Evolutionary conservation across 2,888 invertebrate species (phyloP).

Genomic region (Ophioninae sp.): DNA sequence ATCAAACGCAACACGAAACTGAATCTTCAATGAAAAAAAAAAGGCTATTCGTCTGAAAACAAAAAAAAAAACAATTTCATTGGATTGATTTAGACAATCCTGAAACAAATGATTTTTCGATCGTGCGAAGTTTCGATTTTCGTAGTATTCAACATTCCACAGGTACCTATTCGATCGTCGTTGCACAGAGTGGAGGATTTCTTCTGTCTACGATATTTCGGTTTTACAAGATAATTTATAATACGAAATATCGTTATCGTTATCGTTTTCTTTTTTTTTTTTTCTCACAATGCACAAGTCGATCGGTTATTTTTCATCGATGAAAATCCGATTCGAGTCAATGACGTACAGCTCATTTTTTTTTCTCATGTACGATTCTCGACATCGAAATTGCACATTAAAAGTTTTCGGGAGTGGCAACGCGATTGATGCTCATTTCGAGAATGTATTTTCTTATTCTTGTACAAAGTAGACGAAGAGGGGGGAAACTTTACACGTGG

Average conservation of each 20-base stretch:
- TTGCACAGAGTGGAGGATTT: constrained; percentile 2
- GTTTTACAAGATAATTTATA: neutral
- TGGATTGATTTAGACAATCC: too few species aligned
- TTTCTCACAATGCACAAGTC: neutral
- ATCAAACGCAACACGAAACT: constrained; percentile 74
- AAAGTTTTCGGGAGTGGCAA: constrained; percentile 8
- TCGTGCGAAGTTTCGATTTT: neutral
- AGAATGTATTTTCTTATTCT: constrained; percentile 56
- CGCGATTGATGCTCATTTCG: neutral
- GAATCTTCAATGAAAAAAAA: constrained; percentile 74
- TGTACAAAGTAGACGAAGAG: constrained; percentile 36
- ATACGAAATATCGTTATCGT: neutral
- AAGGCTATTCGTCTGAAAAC: neutral
- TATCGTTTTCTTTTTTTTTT: neutral
- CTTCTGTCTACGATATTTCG: constrained; percentile 4
- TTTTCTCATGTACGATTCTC: neutral
- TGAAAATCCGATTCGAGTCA: neutral
- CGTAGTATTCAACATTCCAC: neutral
- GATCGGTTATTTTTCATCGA: too few species aligned
- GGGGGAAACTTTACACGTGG: constrained; percentile 11
- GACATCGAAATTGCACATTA: neutral
- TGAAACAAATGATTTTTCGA: too few species aligned
- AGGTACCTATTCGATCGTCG: constrained; percentile 2
- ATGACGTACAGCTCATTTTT: neutral
- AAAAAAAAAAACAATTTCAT: neutral